These are phyloP conservation scores for Tokudaia tokunoshimensis DNA, from an alignment of 2,797 vertebrate species.

Conservation along the genomic window DNA sequence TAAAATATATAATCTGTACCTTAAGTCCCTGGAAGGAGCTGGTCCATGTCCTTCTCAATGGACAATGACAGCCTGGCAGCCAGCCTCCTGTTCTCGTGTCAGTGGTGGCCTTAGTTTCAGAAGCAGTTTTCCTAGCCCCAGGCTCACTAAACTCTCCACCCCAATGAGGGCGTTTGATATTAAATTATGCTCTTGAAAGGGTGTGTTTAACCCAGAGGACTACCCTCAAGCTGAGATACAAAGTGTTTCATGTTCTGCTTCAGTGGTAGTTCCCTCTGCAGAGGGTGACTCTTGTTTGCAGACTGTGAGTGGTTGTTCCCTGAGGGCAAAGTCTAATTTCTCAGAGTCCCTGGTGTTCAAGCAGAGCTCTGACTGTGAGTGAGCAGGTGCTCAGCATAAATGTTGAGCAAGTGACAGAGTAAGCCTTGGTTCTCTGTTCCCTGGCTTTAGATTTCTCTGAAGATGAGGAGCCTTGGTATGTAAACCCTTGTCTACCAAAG, in stretches of 20 bases:
- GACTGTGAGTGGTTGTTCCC: neutral
- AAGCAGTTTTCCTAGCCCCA: neutral
- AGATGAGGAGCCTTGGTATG: neutral
- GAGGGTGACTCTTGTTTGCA: neutral
- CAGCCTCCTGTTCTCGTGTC: neutral
- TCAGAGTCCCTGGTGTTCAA: neutral
- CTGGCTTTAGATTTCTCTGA: neutral
- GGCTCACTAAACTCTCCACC: neutral
- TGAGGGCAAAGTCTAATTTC: neutral
- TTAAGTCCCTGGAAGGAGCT: neutral
- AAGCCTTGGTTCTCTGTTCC: neutral
- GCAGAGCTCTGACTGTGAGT: conserved; percentile 6
- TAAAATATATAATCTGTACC: neutral
- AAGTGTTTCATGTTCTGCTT: neutral
- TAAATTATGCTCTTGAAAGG: conserved; percentile 31
- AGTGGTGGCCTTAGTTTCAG: conserved; percentile 10
- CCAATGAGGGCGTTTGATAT: neutral
- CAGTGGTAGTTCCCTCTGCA: neutral
- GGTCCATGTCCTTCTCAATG: neutral
- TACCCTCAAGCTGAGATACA: neutral
- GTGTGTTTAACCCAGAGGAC: conserved; percentile 13
- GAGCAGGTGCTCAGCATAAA: conserved; percentile 13
- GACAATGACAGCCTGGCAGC: neutral
- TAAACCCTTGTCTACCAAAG: neutral
- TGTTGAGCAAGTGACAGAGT: neutral